A percentile compares a stretch with the other conserved stretches of the same genome.
phyloP scores from a whole-genome alignment of 2,797 vertebrate genomes.

The Hippoglossus hippoglossus region DNA sequence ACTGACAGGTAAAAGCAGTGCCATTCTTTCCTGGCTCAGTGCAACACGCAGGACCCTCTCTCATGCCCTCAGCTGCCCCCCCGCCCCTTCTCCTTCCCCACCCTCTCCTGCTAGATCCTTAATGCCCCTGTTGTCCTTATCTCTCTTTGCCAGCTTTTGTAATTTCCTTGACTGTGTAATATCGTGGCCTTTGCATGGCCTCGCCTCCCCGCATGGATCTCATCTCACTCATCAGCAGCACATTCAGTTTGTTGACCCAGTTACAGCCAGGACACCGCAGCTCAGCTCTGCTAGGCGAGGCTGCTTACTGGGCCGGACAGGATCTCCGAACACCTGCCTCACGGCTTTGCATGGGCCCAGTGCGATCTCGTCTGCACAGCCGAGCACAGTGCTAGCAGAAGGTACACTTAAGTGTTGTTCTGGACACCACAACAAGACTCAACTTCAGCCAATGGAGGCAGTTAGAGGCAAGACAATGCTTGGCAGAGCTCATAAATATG shows the following conservation, averaged over 20 bases:
- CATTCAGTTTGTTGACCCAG: slow-evolving; percentile 65
- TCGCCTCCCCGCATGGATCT: slow-evolving; percentile 57
- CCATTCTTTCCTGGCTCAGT: slow-evolving; percentile 48
- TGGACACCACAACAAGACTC: slow-evolving; percentile 59
- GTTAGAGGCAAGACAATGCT: slow-evolving; percentile 43
- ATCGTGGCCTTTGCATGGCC: slow-evolving; percentile 75
- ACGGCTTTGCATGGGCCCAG: slow-evolving; percentile 60
- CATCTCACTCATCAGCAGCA: slow-evolving; percentile 64
- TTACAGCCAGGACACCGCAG: slow-evolving; percentile 41
- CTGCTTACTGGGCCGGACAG: slow-evolving; percentile 45
- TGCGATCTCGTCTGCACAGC: slow-evolving; percentile 48
- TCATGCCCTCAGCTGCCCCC: slow-evolving; percentile 36
- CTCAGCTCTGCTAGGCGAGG: slow-evolving; percentile 37
- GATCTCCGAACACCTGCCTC: slow-evolving; percentile 24
- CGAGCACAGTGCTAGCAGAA: slow-evolving; percentile 50
- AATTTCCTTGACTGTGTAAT: slow-evolving; percentile 50
- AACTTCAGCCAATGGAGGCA: slow-evolving; percentile 46
- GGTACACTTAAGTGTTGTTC: slow-evolving; percentile 66
- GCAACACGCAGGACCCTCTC: slow-evolving; percentile 42
- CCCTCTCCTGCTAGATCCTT: slow-evolving; percentile 2
- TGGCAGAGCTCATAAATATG: slow-evolving; percentile 46
- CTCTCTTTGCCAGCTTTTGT: slow-evolving; percentile 55
- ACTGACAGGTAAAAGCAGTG: slow-evolving; percentile 79
- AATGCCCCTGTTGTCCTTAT: slow-evolving; percentile 35
- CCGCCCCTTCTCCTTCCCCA: slow-evolving; percentile 4